A percentile compares a stretch with the other conserved stretches of the same genome.
Conservation (phyloP, 1,140 invertebrate species). For the fruit fly (Drosophila melanogaster) region Release_6_plus_ISO1_MT NT_033777.3:30207001-30207500, state of each 20-base stretch:
- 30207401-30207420: slow-evolving; percentile 81
- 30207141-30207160: neutral
- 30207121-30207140: neutral
- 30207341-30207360: slow-evolving; percentile 38
- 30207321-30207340: slow-evolving; percentile 37
- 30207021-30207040: slow-evolving; percentile 47
- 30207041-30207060: slow-evolving; percentile 64
- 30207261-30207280: slow-evolving; percentile 4
- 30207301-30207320: neutral
- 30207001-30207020: slow-evolving; percentile 19
- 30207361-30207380: slow-evolving; percentile 56
- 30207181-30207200: slow-evolving; percentile 9
- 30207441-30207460: slow-evolving; percentile 76
- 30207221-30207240: slow-evolving; percentile 1
- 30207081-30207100: slow-evolving; percentile 52
- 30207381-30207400: slow-evolving; percentile 53
- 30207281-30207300: neutral
- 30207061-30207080: slow-evolving; percentile 77
- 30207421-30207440: slow-evolving; percentile 38
- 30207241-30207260: slow-evolving; percentile 9
- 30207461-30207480: too few relatives aligned
- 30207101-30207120: slow-evolving; percentile 64
- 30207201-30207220: slow-evolving; percentile 16
- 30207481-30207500: too few relatives aligned
- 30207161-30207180: slow-evolving; percentile 38